Base-by-base conservation (phyloP, 2,888 invertebrate species). In the Drosophila niveifrons region DNA sequence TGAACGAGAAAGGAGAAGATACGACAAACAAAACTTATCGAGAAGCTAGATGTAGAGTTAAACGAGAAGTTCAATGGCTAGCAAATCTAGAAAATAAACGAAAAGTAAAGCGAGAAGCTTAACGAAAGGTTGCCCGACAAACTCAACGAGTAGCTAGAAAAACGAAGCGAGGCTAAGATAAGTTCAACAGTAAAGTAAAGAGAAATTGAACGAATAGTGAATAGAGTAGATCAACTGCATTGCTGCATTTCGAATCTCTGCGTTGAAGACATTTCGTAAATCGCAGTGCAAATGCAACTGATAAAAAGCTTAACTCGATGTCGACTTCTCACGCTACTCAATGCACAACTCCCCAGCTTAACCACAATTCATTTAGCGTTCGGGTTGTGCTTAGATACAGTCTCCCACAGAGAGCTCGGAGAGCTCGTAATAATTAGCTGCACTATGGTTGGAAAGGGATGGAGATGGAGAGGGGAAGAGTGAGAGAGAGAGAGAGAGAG, bases 371-470 rank as follows among this genome's bases (percentile, higher is more conserved):
- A 50, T 18, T n/a, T 51, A n/a, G 34, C 1, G n/a, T n/a, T 29
- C n/a, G 17, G 9, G 11, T n/a, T 51, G 13, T 13, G 36, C 36
- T 36, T 36, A 36, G n/a, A 36, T n/a, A 36, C 36, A 36, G 11
- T 48, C 10, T 8, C 8, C 17, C 29, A 43, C 8, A 7, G 23
- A n/a, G n/a, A n/a, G n/a, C n/a, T 31, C 0, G 48, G 41, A 55
- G 17, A 11, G 17, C 56, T 29, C n/a, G 8, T 13, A 55, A 55
- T 55, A 55, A 44, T 55, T 55, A 55, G 55, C 55, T 55, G 17
- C 43, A 23, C 23, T 4, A 23, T 23, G 23, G 23, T 4, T 0
- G 23, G 23, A 23, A 23, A 23, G 23, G 4, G 23, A 23, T 6
- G 6, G 23, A 23, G 23, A 23, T 3, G 3, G 18, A 18, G 18